Percentiles rank a stretch among this genome's conserved stretches.
These are phyloP conservation scores for Cassiopea xamachana DNA, from an alignment of 30 jellyfish, hydroid and myxozoan genomes.

Conservation along the genomic window DNA sequence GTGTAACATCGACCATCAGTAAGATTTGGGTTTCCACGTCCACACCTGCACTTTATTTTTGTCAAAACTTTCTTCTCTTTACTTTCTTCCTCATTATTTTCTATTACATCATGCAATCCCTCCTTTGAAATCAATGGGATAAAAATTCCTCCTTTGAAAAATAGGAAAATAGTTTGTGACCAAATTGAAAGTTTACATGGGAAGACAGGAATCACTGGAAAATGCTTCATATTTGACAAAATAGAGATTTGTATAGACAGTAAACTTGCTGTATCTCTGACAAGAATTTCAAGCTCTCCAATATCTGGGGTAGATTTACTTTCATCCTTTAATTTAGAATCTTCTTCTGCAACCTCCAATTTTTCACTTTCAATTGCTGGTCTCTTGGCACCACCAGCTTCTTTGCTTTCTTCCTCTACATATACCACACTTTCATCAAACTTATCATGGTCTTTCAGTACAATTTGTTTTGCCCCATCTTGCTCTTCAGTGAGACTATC, in stretches of 20 bases:
- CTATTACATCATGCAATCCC: constrained; percentile 19
- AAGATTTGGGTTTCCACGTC: constrained; percentile 85
- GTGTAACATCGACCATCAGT: constrained; percentile 86
- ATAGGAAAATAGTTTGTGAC: constrained; percentile 79
- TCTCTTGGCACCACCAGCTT: not conserved
- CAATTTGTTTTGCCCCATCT: not conserved
- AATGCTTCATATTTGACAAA: constrained; percentile 70
- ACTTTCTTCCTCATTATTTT: constrained; percentile 7
- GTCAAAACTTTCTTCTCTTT: constrained; percentile 18
- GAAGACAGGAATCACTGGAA: constrained; percentile 89
- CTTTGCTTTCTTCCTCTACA: not conserved
- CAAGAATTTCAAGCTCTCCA: constrained; percentile 81
- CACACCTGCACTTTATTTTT: constrained; percentile 88
- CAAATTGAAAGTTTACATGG: constrained; percentile 66
- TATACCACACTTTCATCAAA: not conserved
- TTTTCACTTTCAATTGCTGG: not conserved
- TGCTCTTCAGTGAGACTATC: not conserved
- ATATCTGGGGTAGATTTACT: constrained; percentile 20
- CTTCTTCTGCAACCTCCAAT: not conserved
- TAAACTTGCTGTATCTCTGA: constrained; percentile 60
- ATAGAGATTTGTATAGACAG: constrained; percentile 80
- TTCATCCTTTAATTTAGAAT: not conserved
- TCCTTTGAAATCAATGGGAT: constrained; percentile 75
- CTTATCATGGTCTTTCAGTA: not conserved
- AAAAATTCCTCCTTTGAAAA: constrained; percentile 69